Evolutionary conservation across 1,140 invertebrate genomes (phyloP).

Genomic region (Octopus bimaculoides): DNA sequence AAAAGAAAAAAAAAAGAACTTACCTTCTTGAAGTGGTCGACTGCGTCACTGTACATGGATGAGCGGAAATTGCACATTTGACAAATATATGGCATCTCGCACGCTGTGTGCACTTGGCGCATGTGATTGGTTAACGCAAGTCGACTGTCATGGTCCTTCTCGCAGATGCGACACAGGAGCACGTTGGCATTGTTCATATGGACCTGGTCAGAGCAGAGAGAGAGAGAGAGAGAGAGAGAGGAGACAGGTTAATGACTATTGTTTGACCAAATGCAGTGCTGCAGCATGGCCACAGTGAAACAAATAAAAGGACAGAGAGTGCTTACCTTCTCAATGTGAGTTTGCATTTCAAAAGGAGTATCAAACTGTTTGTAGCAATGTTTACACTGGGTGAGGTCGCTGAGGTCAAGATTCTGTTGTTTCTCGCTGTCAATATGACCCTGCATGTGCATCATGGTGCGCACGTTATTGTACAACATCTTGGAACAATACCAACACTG

Average conservation of each 20-base stretch:
- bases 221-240: not conserved
- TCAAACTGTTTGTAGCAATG: constrained; percentile 59
- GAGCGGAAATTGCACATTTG: constrained; percentile 52
- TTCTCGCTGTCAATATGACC: constrained; percentile 54
- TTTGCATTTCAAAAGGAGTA: constrained; percentile 58
- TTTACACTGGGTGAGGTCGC: constrained; percentile 57
- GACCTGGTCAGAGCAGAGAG: constrained; percentile 32
- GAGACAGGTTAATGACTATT: too few species aligned
- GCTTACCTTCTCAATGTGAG: constrained; percentile 56
- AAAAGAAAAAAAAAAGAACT: not conserved
- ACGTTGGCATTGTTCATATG: constrained; percentile 52
- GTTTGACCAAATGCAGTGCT: too few species aligned
- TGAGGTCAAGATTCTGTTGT: constrained; percentile 56
- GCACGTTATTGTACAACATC: constrained; percentile 57
- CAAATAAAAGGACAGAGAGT: not conserved
- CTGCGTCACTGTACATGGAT: constrained; percentile 54
- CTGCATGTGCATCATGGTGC: constrained; percentile 56
- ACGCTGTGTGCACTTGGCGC: constrained; percentile 43
- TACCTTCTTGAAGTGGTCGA: constrained; percentile 57
- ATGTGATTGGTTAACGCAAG: constrained; percentile 42
- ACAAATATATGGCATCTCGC: constrained; percentile 55
- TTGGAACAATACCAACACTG: constrained; percentile 57
- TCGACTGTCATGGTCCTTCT: constrained; percentile 47
- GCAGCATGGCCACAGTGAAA: too few species aligned
- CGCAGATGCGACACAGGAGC: constrained; percentile 53